Evolutionary conservation across 2,888 invertebrate species (phyloP).

Genomic region (Linnaemya tessellans): DNA sequence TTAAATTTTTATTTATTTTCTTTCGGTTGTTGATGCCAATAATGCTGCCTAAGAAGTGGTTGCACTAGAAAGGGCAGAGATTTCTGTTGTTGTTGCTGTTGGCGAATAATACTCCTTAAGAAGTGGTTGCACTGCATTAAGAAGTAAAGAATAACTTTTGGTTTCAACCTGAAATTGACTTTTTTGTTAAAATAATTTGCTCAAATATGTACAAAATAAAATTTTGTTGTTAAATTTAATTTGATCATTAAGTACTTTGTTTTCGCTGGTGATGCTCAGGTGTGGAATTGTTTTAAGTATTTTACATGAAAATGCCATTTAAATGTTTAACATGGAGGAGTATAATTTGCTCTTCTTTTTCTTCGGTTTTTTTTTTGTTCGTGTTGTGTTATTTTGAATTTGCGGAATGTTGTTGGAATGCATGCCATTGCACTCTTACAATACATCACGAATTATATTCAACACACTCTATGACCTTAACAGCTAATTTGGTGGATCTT

Average conservation of each 20-base stretch:
- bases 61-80: constrained; percentile 27
- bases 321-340: constrained; percentile 65
- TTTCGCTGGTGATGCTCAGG: constrained; percentile 51
- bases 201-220: constrained; percentile 51
- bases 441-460: constrained; percentile 5
- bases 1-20: constrained; percentile 17
- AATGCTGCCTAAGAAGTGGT: constrained; percentile 65
- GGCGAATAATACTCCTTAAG: too few relatives aligned
- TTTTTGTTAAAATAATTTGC: constrained; percentile 53
- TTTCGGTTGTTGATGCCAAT: constrained; percentile 19
- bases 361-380: not conserved
- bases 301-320: constrained; percentile 65
- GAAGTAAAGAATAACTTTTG: constrained; percentile 22
- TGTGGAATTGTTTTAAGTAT: constrained; percentile 60
- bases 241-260: constrained; percentile 62
- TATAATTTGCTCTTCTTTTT: constrained; percentile 45
- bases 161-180: constrained; percentile 40
- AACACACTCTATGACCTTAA: constrained; percentile 33
- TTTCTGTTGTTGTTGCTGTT: too few relatives aligned
- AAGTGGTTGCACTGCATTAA: constrained; percentile 3
- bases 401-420: constrained; percentile 51
- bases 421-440: constrained; percentile 13
- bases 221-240: constrained; percentile 69
- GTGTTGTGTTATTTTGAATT: constrained; percentile 11
- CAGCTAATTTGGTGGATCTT: constrained; percentile 35